phyloP scores from a whole-genome alignment of 2,797 vertebrate genomes.

The Cynopterus sphinx region DNA sequence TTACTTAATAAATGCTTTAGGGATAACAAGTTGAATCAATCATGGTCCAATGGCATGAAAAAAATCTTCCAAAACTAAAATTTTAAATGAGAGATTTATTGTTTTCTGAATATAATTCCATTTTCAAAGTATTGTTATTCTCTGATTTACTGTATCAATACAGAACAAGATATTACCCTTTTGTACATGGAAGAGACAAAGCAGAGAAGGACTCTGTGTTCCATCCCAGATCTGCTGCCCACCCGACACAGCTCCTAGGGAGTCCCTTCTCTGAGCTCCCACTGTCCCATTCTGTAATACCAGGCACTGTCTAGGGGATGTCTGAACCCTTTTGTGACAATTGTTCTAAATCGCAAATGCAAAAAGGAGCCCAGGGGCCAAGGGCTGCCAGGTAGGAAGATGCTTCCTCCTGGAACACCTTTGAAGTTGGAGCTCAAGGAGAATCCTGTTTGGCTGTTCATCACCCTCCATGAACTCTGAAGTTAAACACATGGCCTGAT shows the following conservation, averaged over 20 bases:
- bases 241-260: not conserved
- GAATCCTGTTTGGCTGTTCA: not conserved
- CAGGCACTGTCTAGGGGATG: not conserved
- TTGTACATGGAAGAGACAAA: not conserved
- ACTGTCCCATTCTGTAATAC: not conserved
- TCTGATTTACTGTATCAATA: not conserved
- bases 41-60: not conserved
- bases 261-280: not conserved
- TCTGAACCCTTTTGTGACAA: not conserved
- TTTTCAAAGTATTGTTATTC: not conserved
- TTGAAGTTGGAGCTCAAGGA: constrained; percentile 4
- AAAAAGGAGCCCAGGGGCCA: not conserved
- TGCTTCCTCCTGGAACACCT: not conserved
- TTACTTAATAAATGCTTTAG: not conserved
- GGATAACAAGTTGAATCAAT: not conserved
- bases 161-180: not conserved
- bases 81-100: not conserved
- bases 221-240: not conserved
- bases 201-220: not conserved
- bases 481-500: not conserved
- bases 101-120: not conserved
- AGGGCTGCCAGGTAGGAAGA: not conserved
- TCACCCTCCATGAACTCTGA: not conserved
- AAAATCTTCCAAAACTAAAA: not conserved
- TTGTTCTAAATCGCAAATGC: not conserved